Percentiles rank a stretch among this genome's conserved stretches.
These are phyloP conservation scores for Heliconius eleuchia DNA, from an alignment of 1,140 invertebrate genomes.

Conservation along the genomic window DNA sequence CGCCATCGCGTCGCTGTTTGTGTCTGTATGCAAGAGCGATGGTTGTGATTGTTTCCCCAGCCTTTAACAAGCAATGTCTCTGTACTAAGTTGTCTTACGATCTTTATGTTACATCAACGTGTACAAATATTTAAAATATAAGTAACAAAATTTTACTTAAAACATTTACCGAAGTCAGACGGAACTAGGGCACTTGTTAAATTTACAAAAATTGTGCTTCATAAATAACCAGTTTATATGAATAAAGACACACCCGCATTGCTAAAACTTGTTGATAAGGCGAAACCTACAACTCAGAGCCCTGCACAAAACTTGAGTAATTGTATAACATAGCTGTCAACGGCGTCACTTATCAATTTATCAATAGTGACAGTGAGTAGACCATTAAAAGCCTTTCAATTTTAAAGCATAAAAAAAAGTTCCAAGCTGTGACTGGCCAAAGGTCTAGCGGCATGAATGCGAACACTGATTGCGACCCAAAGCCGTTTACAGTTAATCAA, in stretches of 20 bases:
- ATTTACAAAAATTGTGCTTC: not conserved
- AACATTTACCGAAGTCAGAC: not conserved
- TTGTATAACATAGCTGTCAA: conserved; percentile 19
- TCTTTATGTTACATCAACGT: too few species aligned
- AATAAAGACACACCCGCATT: conserved; percentile 10
- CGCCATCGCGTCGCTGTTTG: not conserved
- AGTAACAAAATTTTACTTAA: not conserved
- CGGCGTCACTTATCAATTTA: conserved; percentile 38
- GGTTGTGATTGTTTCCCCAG: not conserved
- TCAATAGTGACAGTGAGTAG: conserved; percentile 42
- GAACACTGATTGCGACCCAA: conserved; percentile 59
- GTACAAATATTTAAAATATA: too few species aligned
- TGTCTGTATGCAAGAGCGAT: not conserved
- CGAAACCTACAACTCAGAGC: not conserved
- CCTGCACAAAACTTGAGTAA: conserved; percentile 25
- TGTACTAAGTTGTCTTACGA: too few species aligned
- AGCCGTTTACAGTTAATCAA: conserved; percentile 67
- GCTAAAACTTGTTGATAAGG: not conserved
- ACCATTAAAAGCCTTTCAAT: conserved; percentile 42
- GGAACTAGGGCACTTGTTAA: not conserved
- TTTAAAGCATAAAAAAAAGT: conserved; percentile 40
- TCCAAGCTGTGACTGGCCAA: conserved; percentile 45
- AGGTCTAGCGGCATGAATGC: conserved; percentile 45
- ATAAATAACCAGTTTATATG: conserved; percentile 8
- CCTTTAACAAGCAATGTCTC: too few species aligned